Conservation (phyloP, 2,113 vertebrate genomes). For the Collichthys lucidus region DNA sequence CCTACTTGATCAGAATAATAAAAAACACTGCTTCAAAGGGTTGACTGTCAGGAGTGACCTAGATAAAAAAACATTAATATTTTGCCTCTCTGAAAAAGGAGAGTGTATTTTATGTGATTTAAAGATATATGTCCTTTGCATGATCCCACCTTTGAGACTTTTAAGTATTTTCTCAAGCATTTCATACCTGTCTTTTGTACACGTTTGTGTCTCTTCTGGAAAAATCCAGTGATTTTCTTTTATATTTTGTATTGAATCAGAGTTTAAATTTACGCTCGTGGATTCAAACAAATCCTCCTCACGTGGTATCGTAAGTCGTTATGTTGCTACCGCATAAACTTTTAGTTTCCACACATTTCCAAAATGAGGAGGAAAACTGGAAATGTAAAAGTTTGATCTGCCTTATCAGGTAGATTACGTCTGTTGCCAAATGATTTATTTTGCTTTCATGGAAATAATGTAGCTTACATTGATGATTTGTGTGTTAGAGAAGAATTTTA, state of each 20-base stretch:
- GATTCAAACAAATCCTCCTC: background rate
- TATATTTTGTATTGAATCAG: slow-evolving; percentile 26
- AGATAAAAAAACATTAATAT: background rate
- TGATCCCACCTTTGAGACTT: slow-evolving; percentile 45
- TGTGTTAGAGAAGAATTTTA: slow-evolving; percentile 3
- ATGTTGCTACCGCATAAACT: background rate
- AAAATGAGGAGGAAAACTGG: slow-evolving; percentile 21
- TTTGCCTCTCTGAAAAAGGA: background rate
- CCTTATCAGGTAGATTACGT: slow-evolving; percentile 46
- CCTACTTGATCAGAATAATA: background rate
- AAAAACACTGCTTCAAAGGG: background rate
- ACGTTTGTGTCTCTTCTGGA: slow-evolving; percentile 19
- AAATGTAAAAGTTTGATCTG: slow-evolving; percentile 40
- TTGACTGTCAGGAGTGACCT: background rate
- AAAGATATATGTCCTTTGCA: slow-evolving; percentile 38
- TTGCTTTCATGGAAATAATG: slow-evolving; percentile 42
- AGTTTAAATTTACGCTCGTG: slow-evolving; percentile 7
- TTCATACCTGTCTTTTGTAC: slow-evolving; percentile 56
- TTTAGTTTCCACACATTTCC: slow-evolving; percentile 36
- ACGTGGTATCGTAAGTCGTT: background rate
- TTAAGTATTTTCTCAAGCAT: slow-evolving; percentile 22
- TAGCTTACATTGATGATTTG: slow-evolving; percentile 23
- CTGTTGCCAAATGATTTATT: slow-evolving; percentile 75
- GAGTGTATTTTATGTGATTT: background rate
- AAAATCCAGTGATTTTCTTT: background rate